These are phyloP conservation scores for Chaetodon trifasciatus DNA, from an alignment of 2,797 vertebrate species.

Conservation along the genomic window DNA sequence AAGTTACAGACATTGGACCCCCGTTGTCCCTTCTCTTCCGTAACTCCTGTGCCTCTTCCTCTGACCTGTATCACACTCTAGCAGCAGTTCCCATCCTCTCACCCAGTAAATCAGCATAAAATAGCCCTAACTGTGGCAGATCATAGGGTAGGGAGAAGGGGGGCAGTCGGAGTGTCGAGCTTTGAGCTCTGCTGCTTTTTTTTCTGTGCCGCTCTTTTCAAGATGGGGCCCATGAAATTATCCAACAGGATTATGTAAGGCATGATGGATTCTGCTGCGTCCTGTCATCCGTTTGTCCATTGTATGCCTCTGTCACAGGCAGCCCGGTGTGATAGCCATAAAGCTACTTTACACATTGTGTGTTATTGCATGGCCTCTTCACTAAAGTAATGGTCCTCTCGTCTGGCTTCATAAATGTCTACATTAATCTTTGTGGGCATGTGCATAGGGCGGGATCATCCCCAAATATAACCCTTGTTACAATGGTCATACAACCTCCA, in stretches of 20 bases:
- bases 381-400: slow-evolving; percentile 2
- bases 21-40: background rate
- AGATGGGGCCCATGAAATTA: slow-evolving; percentile 84
- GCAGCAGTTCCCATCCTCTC: slow-evolving; percentile 85
- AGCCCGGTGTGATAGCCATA: slow-evolving; percentile 52
- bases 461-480: background rate
- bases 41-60: slow-evolving; percentile 21
- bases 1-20: slow-evolving; percentile 4
- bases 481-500: background rate
- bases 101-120: slow-evolving; percentile 91
- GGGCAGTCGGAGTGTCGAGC: slow-evolving; percentile 65
- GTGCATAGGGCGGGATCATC: background rate
- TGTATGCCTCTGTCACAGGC: slow-evolving; percentile 43
- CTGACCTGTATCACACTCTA: slow-evolving; percentile 51
- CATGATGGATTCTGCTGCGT: slow-evolving; percentile 79
- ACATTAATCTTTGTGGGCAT: background rate
- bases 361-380: slow-evolving; percentile 28
- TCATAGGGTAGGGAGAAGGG: slow-evolving; percentile 64
- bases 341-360: slow-evolving; percentile 37
- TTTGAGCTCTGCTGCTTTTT: slow-evolving; percentile 69
- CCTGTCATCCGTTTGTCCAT: slow-evolving; percentile 68
- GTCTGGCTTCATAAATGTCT: slow-evolving; percentile 14
- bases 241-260: slow-evolving; percentile 86
- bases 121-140: slow-evolving; percentile 85
- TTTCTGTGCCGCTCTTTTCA: slow-evolving; percentile 74